Conservation (phyloP, 2,113 vertebrate species). For the Strix aluco region DNA sequence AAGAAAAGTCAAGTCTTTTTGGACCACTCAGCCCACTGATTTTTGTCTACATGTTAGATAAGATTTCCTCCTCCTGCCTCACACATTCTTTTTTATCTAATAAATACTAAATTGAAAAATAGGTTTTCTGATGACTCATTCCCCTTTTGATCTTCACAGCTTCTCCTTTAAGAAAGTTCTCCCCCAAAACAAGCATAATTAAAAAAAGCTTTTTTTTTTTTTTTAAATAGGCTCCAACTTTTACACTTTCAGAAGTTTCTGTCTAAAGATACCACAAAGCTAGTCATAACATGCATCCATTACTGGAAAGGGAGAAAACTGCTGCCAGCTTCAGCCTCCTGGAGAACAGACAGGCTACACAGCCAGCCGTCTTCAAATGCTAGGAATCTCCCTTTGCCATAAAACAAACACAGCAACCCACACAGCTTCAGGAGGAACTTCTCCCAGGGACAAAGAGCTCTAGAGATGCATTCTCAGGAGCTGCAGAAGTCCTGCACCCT, state of each 20-base stretch:
- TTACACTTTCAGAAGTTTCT: slow-evolving; percentile 10
- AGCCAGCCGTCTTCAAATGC: not conserved
- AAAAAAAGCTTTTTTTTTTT: not conserved
- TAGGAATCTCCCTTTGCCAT: not conserved
- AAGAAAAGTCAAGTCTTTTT: not conserved
- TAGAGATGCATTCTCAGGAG: not conserved
- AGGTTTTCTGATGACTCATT: slow-evolving; percentile 20
- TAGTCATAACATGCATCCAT: not conserved
- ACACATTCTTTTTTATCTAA: slow-evolving; percentile 22
- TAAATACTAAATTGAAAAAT: not conserved
- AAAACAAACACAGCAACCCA: slow-evolving; percentile 15
- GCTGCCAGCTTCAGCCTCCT: slow-evolving; percentile 6
- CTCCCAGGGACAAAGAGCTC: not conserved
- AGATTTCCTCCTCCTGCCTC: not conserved
- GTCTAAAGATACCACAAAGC: slow-evolving; percentile 46
- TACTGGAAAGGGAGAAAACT: slow-evolving; percentile 47
- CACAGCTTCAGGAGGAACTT: not conserved
- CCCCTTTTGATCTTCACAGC: slow-evolving; percentile 44
- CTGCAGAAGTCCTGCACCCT: not conserved
- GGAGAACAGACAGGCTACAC: not conserved
- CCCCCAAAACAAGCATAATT: slow-evolving; percentile 43
- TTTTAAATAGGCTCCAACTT: not conserved
- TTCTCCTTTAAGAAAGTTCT: slow-evolving; percentile 39
- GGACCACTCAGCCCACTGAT: not conserved
- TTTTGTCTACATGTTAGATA: not conserved